phyloP scores from a whole-genome alignment of 2,888 invertebrate species.

The Mythimna pallens region DNA sequence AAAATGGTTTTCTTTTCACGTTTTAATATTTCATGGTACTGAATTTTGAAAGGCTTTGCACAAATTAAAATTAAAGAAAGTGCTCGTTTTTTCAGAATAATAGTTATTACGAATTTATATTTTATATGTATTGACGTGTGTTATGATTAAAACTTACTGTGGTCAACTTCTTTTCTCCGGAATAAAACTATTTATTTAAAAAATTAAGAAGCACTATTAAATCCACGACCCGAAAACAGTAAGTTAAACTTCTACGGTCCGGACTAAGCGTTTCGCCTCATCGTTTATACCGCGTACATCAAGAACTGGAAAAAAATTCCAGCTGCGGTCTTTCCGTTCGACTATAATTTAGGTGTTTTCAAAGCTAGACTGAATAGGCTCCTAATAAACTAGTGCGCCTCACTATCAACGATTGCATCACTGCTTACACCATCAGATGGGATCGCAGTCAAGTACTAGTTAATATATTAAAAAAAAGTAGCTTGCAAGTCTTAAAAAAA shows the following conservation, averaged over 20 bases:
- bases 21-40: not conserved
- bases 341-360: too few relatives aligned
- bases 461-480: too few relatives aligned
- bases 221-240: not conserved
- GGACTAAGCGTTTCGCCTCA: too few relatives aligned
- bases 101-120: not conserved
- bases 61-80: not conserved
- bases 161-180: not conserved
- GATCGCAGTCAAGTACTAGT: too few relatives aligned
- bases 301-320: too few relatives aligned
- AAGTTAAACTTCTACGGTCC: too few relatives aligned
- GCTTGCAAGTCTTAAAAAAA: not conserved
- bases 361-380: too few relatives aligned
- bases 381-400: too few relatives aligned
- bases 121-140: not conserved
- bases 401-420: too few relatives aligned
- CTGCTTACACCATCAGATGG: too few relatives aligned
- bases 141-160: not conserved
- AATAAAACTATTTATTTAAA: not conserved
- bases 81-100: not conserved
- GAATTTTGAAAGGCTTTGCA: slow-evolving; percentile 1
- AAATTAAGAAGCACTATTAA: not conserved
- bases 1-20: slow-evolving; percentile 34
- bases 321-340: too few relatives aligned
- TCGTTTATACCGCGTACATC: too few relatives aligned